A percentile compares a stretch with the other conserved stretches of the same genome.
phyloP scores from a whole-genome alignment of 2,797 vertebrate species.

The Myiotriccus ornatus region DNA sequence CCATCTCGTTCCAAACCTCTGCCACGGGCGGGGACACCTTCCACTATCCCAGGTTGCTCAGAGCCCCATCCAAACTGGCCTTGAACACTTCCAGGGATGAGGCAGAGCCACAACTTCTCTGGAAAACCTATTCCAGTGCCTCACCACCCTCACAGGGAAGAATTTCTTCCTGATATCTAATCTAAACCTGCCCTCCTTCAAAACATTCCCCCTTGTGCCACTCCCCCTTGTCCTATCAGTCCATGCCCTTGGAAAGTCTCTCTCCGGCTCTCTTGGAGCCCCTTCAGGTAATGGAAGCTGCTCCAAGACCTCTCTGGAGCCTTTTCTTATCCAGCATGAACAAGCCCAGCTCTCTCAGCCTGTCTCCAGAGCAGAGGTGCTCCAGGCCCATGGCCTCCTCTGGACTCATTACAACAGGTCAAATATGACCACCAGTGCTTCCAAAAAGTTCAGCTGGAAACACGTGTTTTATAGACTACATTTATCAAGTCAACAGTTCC shows the following conservation, averaged over 20 bases:
- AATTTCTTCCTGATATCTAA: background rate
- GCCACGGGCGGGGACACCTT: background rate
- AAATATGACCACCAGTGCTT: background rate
- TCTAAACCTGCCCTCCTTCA: background rate
- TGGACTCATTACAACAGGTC: background rate
- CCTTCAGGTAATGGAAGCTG: background rate
- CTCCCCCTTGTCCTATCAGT: background rate
- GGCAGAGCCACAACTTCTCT: rapidly evolving
- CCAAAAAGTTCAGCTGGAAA: background rate
- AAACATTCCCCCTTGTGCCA: too few relatives aligned
- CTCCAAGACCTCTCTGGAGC: background rate
- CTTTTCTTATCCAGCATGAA: background rate
- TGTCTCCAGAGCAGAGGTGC: background rate
- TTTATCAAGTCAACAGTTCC: background rate
- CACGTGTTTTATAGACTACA: background rate
- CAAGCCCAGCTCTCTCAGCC: background rate
- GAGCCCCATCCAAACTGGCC: background rate
- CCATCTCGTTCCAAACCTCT: background rate
- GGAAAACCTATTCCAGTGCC: background rate
- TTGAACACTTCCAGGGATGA: background rate
- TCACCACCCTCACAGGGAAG: background rate
- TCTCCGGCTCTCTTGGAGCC: background rate
- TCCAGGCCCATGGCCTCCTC: background rate
- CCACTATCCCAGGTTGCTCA: rapidly evolving
- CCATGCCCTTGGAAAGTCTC: background rate